Conservation (phyloP, 2,797 vertebrate genomes). For the Semotilus atromaculatus region DNA sequence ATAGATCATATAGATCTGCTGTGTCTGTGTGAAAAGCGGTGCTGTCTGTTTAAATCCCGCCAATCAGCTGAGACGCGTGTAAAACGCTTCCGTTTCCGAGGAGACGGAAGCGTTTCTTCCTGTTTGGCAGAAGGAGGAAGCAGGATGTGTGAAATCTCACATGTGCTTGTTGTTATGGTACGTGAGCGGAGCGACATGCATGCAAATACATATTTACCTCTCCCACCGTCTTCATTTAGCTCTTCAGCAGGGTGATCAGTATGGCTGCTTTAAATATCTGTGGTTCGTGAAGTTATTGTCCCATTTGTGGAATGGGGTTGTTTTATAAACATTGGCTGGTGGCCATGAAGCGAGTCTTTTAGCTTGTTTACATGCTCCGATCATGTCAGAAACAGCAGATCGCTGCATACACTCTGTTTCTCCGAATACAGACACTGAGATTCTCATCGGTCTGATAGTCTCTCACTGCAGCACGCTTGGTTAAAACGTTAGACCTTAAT, state of each 20-base stretch:
- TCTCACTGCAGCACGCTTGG: not conserved
- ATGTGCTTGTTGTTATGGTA: constrained; percentile 70
- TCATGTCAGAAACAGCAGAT: not conserved
- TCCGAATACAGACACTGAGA: not conserved
- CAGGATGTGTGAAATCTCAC: constrained; percentile 66
- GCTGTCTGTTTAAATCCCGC: constrained; percentile 78
- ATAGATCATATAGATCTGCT: too few relatives aligned
- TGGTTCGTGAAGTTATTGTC: constrained; percentile 17
- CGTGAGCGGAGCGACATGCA: constrained; percentile 76
- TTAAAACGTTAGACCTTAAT: constrained; percentile 2
- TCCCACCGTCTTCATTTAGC: constrained; percentile 25
- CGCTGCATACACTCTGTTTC: not conserved
- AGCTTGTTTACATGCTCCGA: constrained; percentile 9
- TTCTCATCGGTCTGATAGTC: too few relatives aligned
- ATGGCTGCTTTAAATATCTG: not conserved
- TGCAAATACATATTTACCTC: constrained; percentile 46
- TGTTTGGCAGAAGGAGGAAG: constrained; percentile 68
- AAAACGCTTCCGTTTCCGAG: constrained; percentile 71
- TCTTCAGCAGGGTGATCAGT: not conserved
- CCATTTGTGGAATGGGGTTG: constrained; percentile 13
- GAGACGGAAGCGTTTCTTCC: constrained; percentile 42
- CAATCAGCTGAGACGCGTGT: constrained; percentile 72
- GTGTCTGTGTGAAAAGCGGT: constrained; percentile 8
- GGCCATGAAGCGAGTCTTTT: constrained; percentile 10
- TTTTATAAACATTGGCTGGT: constrained; percentile 20